A percentile compares a stretch with the other conserved stretches of the same genome.
These are phyloP conservation scores for Sabatieria punctata DNA, from an alignment of 2,888 invertebrate genomes.

Conservation along the genomic window DNA sequence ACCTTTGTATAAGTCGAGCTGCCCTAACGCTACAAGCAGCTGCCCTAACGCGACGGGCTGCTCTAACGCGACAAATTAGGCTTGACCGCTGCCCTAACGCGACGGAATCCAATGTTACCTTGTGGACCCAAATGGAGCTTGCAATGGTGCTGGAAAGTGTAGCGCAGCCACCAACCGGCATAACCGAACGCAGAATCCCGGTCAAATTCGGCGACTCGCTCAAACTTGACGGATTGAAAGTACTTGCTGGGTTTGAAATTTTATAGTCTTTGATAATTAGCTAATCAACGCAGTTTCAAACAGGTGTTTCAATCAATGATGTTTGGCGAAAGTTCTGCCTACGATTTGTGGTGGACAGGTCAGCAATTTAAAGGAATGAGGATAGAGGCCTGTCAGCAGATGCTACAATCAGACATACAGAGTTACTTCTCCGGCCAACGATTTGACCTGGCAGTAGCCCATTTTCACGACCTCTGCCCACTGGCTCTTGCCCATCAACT, in stretches of 20 bases:
- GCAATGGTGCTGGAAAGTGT: slow-evolving; percentile 13
- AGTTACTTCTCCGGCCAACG: too few species aligned
- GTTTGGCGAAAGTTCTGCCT: slow-evolving; percentile 24
- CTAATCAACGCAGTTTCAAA: not conserved
- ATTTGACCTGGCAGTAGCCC: slow-evolving; percentile 27
- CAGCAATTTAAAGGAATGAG: slow-evolving; percentile 28
- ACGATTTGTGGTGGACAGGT: slow-evolving; percentile 29
- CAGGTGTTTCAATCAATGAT: slow-evolving; percentile 29
- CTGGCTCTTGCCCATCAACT: slow-evolving; percentile 22
- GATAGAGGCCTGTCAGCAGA: slow-evolving; percentile 26
- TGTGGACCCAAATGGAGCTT: slow-evolving; percentile 27
- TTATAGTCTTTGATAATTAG: too few species aligned
- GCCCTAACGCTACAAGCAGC: too few species aligned
- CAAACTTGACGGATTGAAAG: slow-evolving; percentile 25
- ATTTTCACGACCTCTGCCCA: slow-evolving; percentile 28
- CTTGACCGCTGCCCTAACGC: too few species aligned
- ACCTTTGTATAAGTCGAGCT: too few species aligned
- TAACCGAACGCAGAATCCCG: slow-evolving; percentile 18
- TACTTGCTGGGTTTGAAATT: too few species aligned
- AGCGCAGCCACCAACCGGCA: slow-evolving; percentile 9
- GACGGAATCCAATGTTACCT: slow-evolving; percentile 21
- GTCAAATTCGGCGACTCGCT: slow-evolving; percentile 23
- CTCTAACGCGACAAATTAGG: too few species aligned
- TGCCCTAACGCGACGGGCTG: too few species aligned
- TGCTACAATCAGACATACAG: slow-evolving; percentile 16